Evolutionary conservation across 1,140 invertebrate genomes (phyloP).

Genomic region (Formica selysi): DNA sequence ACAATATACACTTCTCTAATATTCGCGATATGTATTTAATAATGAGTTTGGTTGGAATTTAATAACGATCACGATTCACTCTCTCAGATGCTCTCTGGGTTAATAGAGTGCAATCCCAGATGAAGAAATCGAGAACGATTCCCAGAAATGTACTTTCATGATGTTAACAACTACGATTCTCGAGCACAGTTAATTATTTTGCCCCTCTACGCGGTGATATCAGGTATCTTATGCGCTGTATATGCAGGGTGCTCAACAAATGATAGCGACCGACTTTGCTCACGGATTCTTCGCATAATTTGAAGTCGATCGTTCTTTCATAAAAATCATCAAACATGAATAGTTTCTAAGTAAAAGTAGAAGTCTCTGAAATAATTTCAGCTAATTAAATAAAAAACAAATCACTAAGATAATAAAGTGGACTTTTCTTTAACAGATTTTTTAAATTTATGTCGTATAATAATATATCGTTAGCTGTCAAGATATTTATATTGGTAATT

Average conservation of each 20-base stretch:
- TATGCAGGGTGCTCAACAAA: not conserved
- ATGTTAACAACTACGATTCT: constrained; percentile 41
- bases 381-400: not conserved
- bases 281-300: not conserved
- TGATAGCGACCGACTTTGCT: not conserved
- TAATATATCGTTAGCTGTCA: not conserved
- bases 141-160: constrained; percentile 43
- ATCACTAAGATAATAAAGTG: not conserved
- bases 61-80: constrained; percentile 15
- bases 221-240: not conserved
- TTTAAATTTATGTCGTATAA: not conserved
- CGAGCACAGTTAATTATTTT: constrained; percentile 21
- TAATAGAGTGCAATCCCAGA: not conserved
- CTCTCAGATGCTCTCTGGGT: constrained; percentile 10
- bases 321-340: not conserved
- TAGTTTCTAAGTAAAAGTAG: not conserved
- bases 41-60: constrained; percentile 8
- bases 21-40: not conserved
- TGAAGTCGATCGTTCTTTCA: not conserved
- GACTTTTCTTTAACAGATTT: not conserved
- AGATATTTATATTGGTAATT: not conserved
- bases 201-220: not conserved
- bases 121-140: constrained; percentile 26
- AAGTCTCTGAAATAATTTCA: not conserved
- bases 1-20: not conserved